These are phyloP conservation scores for Antrozous pallidus DNA, from an alignment of 2,797 vertebrate species.

Conservation along the genomic window DNA sequence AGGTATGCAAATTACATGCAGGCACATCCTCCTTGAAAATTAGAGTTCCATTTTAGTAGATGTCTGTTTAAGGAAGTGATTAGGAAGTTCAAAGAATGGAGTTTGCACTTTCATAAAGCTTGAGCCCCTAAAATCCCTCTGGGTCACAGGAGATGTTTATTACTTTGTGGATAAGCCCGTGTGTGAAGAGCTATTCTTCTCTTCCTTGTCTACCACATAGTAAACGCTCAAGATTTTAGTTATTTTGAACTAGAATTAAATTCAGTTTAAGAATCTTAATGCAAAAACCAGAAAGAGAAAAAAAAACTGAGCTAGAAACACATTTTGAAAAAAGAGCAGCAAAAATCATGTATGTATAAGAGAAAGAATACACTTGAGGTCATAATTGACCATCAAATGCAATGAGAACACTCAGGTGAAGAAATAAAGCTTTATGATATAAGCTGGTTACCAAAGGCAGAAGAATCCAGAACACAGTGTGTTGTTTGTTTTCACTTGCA, in stretches of 20 bases:
- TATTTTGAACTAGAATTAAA: background rate
- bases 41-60: background rate
- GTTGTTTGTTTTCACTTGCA: slow-evolving; percentile 40
- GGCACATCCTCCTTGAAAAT: background rate
- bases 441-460: slow-evolving; percentile 43
- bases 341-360: background rate
- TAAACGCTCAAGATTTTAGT: background rate
- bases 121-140: background rate
- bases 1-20: background rate
- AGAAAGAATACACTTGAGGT: slow-evolving; percentile 12
- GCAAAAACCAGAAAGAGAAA: background rate
- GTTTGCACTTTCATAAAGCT: background rate
- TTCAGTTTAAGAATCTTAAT: background rate
- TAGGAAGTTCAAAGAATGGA: background rate
- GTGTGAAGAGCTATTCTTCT: background rate
- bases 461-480: background rate
- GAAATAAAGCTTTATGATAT: slow-evolving; percentile 54
- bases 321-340: background rate
- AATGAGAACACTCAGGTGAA: slow-evolving; percentile 43
- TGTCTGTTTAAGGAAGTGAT: background rate
- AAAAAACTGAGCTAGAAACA: background rate
- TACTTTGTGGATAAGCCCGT: background rate
- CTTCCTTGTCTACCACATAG: background rate
- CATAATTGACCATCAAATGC: background rate
- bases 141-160: background rate